A percentile compares a stretch with the other conserved stretches of the same genome.
Conservation (phyloP, 2,113 vertebrate species). For the Urocolius indicus region DNA sequence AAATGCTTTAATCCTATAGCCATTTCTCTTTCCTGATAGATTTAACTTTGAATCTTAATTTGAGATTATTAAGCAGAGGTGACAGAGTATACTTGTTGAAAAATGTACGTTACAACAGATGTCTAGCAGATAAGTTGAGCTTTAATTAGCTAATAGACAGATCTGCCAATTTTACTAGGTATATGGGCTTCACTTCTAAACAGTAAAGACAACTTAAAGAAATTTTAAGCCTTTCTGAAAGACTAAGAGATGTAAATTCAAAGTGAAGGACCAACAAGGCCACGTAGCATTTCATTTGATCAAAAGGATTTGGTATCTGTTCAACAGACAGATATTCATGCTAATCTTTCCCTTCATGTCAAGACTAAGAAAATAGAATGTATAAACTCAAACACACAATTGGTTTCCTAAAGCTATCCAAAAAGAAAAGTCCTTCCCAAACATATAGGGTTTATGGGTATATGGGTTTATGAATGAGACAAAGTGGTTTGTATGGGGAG, state of each 20-base stretch:
- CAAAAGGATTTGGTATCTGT: not conserved
- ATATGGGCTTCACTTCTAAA: not conserved
- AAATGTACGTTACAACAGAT: not conserved
- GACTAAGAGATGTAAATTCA: not conserved
- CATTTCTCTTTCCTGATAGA: not conserved
- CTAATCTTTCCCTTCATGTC: not conserved
- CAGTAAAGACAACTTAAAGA: not conserved
- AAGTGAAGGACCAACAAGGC: not conserved
- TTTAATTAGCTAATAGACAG: not conserved
- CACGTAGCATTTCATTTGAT: not conserved
- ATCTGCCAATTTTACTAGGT: not conserved
- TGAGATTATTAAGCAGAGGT: not conserved
- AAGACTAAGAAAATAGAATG: not conserved
- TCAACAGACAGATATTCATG: not conserved
- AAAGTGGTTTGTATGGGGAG: not conserved
- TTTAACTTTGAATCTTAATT: not conserved
- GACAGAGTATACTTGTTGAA: not conserved
- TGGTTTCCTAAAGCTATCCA: not conserved
- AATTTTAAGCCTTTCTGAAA: not conserved
- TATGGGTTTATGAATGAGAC: not conserved
- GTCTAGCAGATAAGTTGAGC: fast-evolving
- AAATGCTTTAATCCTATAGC: not conserved
- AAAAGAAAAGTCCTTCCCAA: not conserved
- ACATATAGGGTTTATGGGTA: not conserved
- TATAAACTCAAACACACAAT: not conserved